Evolutionary conservation across 2,888 invertebrate species (phyloP).

Genomic region (Tetrapedia diversipes): DNA sequence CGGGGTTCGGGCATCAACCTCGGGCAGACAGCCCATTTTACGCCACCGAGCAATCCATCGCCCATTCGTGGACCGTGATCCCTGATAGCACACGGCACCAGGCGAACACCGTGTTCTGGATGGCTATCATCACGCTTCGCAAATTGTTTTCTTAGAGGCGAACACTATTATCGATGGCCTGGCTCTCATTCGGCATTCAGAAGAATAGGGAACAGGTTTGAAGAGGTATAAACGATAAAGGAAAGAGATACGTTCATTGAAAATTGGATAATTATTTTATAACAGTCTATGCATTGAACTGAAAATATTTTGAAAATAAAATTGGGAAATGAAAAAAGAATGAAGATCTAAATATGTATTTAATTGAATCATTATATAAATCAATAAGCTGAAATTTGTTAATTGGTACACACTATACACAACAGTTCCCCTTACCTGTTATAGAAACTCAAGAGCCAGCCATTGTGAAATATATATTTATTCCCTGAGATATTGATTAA

Average conservation of each 20-base stretch:
- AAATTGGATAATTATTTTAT: too few species aligned
- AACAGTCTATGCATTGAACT: too few species aligned
- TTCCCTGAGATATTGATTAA: neutral
- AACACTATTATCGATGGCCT: too few species aligned
- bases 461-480: neutral
- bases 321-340: too few species aligned
- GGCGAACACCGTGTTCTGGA: neutral
- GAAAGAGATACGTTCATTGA: too few species aligned
- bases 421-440: neutral
- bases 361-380: too few species aligned
- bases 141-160: neutral
- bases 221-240: too few species aligned
- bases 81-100: slow-evolving; percentile 25
- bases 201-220: too few species aligned
- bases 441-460: neutral
- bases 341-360: too few species aligned
- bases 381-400: slow-evolving; percentile 18
- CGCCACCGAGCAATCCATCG: slow-evolving; percentile 62
- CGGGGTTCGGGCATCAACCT: slow-evolving; percentile 78
- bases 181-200: too few species aligned
- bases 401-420: neutral
- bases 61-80: slow-evolving; percentile 56
- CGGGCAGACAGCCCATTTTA: slow-evolving; percentile 62
- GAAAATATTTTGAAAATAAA: too few species aligned
- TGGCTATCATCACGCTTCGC: neutral